phyloP scores from a whole-genome alignment of 2,797 vertebrate genomes.

The Mus spretus region DNA sequence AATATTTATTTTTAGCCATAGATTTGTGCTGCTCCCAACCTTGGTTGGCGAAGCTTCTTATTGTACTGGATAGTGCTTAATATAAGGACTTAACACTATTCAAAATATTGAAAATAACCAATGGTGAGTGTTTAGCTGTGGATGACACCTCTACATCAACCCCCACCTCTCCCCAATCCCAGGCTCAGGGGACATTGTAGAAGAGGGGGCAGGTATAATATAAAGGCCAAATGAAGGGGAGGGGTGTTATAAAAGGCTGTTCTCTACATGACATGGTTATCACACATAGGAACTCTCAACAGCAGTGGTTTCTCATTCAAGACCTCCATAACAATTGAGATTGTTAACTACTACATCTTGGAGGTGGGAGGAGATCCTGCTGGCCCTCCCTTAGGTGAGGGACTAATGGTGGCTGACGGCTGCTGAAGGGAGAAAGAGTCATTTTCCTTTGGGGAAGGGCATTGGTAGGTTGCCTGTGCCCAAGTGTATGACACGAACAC shows the following conservation, averaged over 20 bases:
- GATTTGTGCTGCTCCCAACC: neutral
- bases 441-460: neutral
- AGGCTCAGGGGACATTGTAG: neutral
- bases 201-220: neutral
- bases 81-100: neutral
- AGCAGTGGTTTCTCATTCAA: neutral
- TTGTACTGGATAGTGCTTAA: neutral
- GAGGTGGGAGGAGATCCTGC: neutral
- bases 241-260: neutral
- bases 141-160: neutral
- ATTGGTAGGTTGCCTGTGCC: neutral
- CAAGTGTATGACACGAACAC: neutral
- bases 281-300: neutral
- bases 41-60: neutral
- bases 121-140: neutral
- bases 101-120: neutral
- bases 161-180: neutral
- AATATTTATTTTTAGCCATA: neutral
- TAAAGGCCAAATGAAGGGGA: neutral
- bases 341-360: neutral
- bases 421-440: neutral
- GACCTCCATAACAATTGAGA: neutral
- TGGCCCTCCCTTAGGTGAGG: neutral
- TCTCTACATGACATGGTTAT: neutral
- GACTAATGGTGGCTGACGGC: neutral